Conservation (phyloP, 2,797 vertebrate genomes). For the Spea hammondii region DNA sequence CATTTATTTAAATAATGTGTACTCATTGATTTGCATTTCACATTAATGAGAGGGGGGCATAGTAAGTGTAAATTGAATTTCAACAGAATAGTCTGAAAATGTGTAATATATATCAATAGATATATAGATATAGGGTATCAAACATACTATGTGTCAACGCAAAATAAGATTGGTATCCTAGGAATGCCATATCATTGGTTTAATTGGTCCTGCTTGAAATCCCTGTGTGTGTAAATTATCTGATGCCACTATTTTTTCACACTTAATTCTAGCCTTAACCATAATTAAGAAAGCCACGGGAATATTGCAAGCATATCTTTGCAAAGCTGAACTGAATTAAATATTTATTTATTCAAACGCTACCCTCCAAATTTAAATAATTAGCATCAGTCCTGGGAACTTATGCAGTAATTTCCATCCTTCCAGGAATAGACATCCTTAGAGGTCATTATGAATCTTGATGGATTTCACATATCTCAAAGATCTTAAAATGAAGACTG, state of each 20-base stretch:
- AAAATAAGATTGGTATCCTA: too few species aligned
- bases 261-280: background rate
- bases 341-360: constrained; percentile 30
- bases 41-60: too few species aligned
- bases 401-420: constrained; percentile 20
- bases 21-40: too few species aligned
- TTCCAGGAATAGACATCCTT: constrained; percentile 39
- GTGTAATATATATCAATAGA: too few species aligned
- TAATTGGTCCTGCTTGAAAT: too few species aligned
- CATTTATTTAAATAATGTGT: too few species aligned
- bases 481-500: constrained; percentile 20
- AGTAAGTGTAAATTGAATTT: too few species aligned
- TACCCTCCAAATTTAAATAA: constrained; percentile 23
- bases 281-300: background rate
- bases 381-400: constrained; percentile 36
- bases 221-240: too few species aligned
- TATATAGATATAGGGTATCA: too few species aligned
- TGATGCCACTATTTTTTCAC: background rate
- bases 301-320: constrained; percentile 1
- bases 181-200: too few species aligned
- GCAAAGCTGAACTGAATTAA: constrained; percentile 9
- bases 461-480: constrained; percentile 14
- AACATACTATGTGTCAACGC: too few species aligned
- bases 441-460: constrained; percentile 30
- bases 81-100: too few species aligned